Base-by-base conservation (phyloP, 2,797 vertebrate genomes). In the Adrianichthys oophorus region DNA sequence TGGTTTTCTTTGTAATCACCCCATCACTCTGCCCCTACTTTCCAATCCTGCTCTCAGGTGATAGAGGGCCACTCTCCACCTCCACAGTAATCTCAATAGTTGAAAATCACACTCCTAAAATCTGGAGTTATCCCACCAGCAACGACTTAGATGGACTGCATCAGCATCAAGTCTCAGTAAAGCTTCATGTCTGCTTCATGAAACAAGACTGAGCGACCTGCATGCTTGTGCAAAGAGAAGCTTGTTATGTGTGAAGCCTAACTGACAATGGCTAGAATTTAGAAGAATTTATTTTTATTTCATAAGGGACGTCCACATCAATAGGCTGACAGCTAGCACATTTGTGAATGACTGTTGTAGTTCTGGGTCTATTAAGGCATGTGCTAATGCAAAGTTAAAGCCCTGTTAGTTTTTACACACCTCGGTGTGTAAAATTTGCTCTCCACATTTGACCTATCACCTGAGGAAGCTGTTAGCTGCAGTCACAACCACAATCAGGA, bases 101-200 rank as follows among this genome's bases (percentile, higher is more conserved):
- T 73, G 65, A 61, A 70, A 82, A 80, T 76, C 52, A 59, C 66
- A 69, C 66, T 78, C 58, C 56, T 72, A 59, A 82, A 85, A 74
- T 49, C 14, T 41, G 15, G 14, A 48, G 47, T 62, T 60, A 62
- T 54, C 43, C n/a, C n/a, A 42, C 18, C 67, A 32, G 46, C 45
- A 49, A 24, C 54, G 55, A 60, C 19, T 56, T 40, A 50, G 21
- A 65, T 52, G 15, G 62, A 69, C 52, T 48, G 50, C 56, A 49
- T 73, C 62, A 54, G 23, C 58, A 49, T 66, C 48, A 58, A 17
- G 53, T 65, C 49, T 52, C 47, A 46, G 44, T 53, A 58, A 77
- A 59, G 54, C 43, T 48, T 23, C 16, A 42, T 23, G 52, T 68
- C 56, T 60, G 42, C 53, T 52, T 51, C 41, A 56, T 16, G 16